Evolutionary conservation across 2,797 vertebrate genomes (phyloP).

Genomic region (Chromobotia macracanthus): DNA sequence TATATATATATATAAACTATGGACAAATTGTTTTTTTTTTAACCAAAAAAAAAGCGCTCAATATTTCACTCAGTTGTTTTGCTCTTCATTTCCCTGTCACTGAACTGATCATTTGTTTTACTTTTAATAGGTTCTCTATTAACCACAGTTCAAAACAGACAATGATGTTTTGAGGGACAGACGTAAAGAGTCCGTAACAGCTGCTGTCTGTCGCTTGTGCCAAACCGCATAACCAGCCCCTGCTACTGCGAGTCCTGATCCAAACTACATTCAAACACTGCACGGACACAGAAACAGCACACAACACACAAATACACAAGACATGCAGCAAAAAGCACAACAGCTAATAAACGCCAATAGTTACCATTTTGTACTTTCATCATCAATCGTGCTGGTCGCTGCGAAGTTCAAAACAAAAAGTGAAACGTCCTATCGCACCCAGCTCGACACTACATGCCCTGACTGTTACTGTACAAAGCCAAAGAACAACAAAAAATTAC

Average conservation of each 20-base stretch:
- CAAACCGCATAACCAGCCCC: conserved; percentile 38
- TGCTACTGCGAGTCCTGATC: conserved; percentile 16
- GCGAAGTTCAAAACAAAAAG: conserved; percentile 55
- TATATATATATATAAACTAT: too few species aligned
- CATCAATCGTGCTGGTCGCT: conserved; percentile 77
- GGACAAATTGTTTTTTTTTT: too few species aligned
- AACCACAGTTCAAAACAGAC: conserved; percentile 28
- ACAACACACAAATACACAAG: conserved; percentile 48
- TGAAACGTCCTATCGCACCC: conserved; percentile 52
- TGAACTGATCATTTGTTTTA: background rate
- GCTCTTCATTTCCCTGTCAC: background rate
- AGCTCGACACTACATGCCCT: conserved; percentile 44
- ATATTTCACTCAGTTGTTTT: background rate
- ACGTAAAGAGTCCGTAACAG: conserved; percentile 30
- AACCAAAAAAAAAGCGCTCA: too few species aligned
- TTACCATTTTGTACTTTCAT: conserved; percentile 92
- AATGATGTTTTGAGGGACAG: conserved; percentile 33
- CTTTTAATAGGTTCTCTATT: background rate
- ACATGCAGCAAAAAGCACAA: conserved; percentile 53
- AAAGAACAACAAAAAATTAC: background rate
- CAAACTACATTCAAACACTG: conserved; percentile 34
- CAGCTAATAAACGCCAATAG: conserved; percentile 68
- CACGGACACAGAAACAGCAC: conserved; percentile 40
- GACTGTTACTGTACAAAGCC: conserved; percentile 13
- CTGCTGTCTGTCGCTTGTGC: conserved; percentile 33